Percentiles rank a stretch among this genome's conserved stretches.
These are phyloP conservation scores for Craseonycteris thonglongyai DNA, from an alignment of 2,113 vertebrate species.

Conservation along the genomic window DNA sequence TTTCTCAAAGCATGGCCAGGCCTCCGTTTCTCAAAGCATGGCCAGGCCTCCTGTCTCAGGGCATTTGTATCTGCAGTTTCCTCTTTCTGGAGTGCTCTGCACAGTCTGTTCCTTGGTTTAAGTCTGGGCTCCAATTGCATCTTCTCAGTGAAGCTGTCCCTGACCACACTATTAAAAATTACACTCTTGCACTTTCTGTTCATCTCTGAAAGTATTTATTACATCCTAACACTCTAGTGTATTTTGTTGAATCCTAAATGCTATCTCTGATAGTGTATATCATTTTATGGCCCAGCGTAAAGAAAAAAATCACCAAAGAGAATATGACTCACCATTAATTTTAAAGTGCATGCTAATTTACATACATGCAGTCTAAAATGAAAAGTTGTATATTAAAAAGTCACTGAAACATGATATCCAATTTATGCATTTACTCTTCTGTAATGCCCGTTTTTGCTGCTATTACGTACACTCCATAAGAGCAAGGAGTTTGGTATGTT, in stretches of 20 bases:
- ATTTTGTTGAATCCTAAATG: neutral
- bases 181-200: neutral
- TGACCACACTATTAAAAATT: neutral
- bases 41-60: neutral
- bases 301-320: neutral
- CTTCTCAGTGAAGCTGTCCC: neutral
- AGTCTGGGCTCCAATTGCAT: neutral
- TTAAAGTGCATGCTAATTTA: neutral
- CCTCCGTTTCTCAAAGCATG: neutral
- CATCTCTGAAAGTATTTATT: neutral
- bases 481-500: neutral
- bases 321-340: neutral
- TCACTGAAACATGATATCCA: neutral
- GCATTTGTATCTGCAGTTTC: neutral
- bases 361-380: neutral
- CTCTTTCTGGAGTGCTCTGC: neutral
- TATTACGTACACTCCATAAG: neutral
- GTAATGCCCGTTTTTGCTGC: neutral
- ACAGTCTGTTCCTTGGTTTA: neutral
- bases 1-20: neutral
- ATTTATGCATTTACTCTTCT: neutral
- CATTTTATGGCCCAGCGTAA: neutral
- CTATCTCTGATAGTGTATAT: neutral
- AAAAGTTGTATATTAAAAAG: neutral
- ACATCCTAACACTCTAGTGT: neutral